Evolutionary conservation across 2,113 vertebrate genomes (phyloP).

Genomic region (Tachysurus vachellii): DNA sequence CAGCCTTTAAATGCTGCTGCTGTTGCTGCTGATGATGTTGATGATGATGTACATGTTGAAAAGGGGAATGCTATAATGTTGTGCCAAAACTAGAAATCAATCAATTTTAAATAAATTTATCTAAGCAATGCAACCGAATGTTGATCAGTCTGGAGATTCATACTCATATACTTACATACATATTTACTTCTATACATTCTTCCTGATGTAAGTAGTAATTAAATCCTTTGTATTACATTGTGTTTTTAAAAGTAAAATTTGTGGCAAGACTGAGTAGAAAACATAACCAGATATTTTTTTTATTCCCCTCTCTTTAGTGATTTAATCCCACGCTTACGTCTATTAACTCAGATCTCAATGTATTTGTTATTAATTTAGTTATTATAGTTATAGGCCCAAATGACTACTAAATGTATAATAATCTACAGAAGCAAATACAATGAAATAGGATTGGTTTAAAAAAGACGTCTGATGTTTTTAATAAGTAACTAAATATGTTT

Average conservation of each 20-base stretch:
- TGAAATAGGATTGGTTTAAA: neutral
- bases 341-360: neutral
- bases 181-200: neutral
- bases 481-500: neutral
- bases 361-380: neutral
- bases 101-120: too few relatives aligned
- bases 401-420: neutral
- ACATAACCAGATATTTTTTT: neutral
- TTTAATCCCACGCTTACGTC: neutral
- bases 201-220: neutral
- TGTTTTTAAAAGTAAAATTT: neutral
- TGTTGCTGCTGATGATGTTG: neutral
- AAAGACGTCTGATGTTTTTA: neutral
- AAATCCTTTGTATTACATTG: neutral
- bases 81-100: neutral
- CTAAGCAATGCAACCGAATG: neutral
- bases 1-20: neutral
- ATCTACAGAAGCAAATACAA: neutral
- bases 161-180: neutral
- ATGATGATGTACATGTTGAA: constrained; percentile 12
- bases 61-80: neutral
- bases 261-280: neutral
- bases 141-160: neutral
- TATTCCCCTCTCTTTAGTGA: neutral
- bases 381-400: neutral